Conservation (phyloP, 2,113 vertebrate species). For the Passer domesticus region DNA sequence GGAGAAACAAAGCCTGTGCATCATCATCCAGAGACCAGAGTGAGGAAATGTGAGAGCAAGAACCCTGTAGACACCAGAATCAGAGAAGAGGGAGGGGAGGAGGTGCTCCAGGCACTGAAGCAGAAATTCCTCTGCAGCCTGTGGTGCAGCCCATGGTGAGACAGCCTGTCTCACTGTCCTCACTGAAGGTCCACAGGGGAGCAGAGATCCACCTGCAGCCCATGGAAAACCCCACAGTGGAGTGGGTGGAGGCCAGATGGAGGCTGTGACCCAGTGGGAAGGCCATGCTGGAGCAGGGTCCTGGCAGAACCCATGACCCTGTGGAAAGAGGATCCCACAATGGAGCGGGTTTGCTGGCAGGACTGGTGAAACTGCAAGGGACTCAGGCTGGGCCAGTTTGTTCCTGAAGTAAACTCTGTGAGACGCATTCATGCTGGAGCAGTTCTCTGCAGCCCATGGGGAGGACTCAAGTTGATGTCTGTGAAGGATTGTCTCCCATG, state of each 20-base stretch:
- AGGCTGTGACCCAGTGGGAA: not conserved
- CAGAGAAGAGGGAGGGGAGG: not conserved
- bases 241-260: not conserved
- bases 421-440: not conserved
- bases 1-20: not conserved
- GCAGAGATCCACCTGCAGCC: not conserved
- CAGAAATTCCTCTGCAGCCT: not conserved
- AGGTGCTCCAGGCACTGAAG: not conserved
- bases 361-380: not conserved
- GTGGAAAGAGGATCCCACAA: not conserved
- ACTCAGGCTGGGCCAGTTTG: not conserved
- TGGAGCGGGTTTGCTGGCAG: not conserved
- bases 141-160: not conserved
- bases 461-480: not conserved
- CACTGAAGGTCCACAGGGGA: not conserved
- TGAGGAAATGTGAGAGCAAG: not conserved
- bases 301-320: not conserved
- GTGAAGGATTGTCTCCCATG: not conserved
- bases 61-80: not conserved
- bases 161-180: not conserved
- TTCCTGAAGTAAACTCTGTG: not conserved
- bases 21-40: not conserved
- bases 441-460: not conserved
- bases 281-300: not conserved
- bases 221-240: not conserved